phyloP scores from a whole-genome alignment of 2,797 vertebrate genomes.

The Staurois parvus region DNA sequence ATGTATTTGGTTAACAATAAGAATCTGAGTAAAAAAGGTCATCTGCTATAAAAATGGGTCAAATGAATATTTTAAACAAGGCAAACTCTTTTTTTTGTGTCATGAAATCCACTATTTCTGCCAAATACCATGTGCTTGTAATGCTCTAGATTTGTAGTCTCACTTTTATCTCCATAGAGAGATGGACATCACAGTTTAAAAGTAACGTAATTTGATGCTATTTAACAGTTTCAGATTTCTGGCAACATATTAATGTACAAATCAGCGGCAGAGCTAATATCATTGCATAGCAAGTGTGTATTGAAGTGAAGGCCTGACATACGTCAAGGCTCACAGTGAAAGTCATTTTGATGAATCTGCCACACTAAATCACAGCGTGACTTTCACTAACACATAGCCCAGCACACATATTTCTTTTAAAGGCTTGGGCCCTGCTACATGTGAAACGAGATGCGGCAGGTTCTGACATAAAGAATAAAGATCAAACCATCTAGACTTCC shows the following conservation, averaged over 20 bases:
- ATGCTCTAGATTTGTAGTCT: conserved; percentile 6
- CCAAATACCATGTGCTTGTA: conserved; percentile 10
- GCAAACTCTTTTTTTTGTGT: not conserved
- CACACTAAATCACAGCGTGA: conserved; percentile 62
- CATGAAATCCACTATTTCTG: conserved; percentile 42
- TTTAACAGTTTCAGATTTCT: conserved; percentile 47
- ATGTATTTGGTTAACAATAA: conserved; percentile 20
- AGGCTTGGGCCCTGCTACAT: conserved; percentile 56
- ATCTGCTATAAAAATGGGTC: conserved; percentile 10
- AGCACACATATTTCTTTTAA: conserved; percentile 59
- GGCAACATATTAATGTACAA: conserved; percentile 58
- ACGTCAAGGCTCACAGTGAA: conserved; percentile 51
- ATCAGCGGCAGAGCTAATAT: conserved; percentile 58
- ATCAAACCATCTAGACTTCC: conserved; percentile 62
- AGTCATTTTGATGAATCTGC: conserved; percentile 62
- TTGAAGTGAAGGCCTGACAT: conserved; percentile 44
- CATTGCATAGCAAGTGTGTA: conserved; percentile 51
- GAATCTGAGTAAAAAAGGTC: conserved; percentile 3
- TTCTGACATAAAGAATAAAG: conserved; percentile 63
- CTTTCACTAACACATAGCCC: conserved; percentile 53
- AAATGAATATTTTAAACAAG: conserved; percentile 32
- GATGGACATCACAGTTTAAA: conserved; percentile 44
- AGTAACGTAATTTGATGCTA: conserved; percentile 56
- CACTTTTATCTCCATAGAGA: conserved; percentile 41
- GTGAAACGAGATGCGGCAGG: conserved; percentile 59